phyloP scores from a whole-genome alignment of 2,113 vertebrate species.

The Psilopogon haemacephalus region DNA sequence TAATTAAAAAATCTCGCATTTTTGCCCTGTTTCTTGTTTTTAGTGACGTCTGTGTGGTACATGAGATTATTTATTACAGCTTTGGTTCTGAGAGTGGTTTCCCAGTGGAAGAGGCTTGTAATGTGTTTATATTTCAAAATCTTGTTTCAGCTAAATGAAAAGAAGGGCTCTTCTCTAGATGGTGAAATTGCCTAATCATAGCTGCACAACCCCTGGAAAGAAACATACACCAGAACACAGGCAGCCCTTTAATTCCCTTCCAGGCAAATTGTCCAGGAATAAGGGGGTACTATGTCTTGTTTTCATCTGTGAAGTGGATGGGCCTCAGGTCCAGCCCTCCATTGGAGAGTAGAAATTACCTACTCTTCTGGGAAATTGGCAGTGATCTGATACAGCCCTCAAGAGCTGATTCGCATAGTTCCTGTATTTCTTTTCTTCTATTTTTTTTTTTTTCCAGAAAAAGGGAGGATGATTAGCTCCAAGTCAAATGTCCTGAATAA shows the following conservation, averaged over 20 bases:
- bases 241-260: background rate
- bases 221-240: background rate
- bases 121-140: background rate
- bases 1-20: background rate
- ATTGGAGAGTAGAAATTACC: background rate
- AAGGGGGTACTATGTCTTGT: background rate
- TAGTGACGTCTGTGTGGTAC: background rate
- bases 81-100: background rate
- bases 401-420: background rate
- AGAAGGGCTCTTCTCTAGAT: background rate
- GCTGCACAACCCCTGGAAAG: background rate
- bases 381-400: background rate
- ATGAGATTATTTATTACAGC: background rate
- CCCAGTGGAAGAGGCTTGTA: background rate
- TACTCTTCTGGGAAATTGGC: background rate
- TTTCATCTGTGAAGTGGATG: background rate
- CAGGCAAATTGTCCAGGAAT: accelerated
- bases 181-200: background rate
- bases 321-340: background rate
- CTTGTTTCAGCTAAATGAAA: background rate
- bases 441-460: background rate
- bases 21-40: background rate
- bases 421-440: background rate
- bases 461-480: background rate
- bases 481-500: background rate